Conservation (phyloP, 2,888 invertebrate species). For the Idaea straminata region DNA sequence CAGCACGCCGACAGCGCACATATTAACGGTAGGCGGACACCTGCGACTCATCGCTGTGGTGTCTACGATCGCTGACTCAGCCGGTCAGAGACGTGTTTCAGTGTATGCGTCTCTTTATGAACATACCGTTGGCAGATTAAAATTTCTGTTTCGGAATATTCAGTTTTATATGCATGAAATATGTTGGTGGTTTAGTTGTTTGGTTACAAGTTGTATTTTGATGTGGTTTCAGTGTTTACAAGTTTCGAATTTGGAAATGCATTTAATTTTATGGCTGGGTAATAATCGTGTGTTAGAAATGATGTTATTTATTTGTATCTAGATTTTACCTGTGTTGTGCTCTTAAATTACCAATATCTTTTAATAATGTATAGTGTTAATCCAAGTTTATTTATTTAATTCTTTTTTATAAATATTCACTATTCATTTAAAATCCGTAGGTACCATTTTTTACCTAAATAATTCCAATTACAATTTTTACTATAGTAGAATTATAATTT, state of each 20-base stretch:
- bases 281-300: not conserved
- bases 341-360: too few species aligned
- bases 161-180: not conserved
- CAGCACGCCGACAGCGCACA: constrained; percentile 39
- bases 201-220: not conserved
- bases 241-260: not conserved
- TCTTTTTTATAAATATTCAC: too few species aligned
- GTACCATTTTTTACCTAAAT: too few species aligned
- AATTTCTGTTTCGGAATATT: not conserved
- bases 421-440: too few species aligned
- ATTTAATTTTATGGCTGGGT: not conserved
- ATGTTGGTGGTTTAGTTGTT: not conserved
- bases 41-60: constrained; percentile 51
- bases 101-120: constrained; percentile 36
- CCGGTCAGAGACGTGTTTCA: constrained; percentile 31
- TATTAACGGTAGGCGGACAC: constrained; percentile 52
- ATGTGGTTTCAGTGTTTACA: not conserved
- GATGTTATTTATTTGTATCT: not conserved
- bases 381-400: too few species aligned
- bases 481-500: too few species aligned
- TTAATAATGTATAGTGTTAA: too few species aligned
- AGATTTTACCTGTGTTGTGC: too few species aligned
- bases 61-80: constrained; percentile 41
- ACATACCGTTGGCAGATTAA: constrained; percentile 26
- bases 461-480: too few species aligned